Conservation (phyloP, 2,113 vertebrate species). For the Oceanodroma tethys region DNA sequence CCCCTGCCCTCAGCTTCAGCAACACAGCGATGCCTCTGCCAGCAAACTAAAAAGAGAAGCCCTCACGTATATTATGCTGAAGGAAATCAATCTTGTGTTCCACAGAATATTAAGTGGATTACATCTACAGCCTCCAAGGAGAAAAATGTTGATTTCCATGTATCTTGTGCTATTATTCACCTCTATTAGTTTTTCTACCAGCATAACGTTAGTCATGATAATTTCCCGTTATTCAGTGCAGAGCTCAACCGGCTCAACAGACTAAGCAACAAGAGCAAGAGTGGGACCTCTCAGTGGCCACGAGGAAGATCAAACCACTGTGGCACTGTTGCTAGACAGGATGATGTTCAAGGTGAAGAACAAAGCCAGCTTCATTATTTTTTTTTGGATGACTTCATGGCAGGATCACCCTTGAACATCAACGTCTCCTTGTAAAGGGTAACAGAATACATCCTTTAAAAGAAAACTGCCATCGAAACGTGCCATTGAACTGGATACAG, state of each 20-base stretch:
- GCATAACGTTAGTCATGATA: neutral
- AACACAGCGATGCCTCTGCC: neutral
- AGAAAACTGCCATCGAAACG: neutral
- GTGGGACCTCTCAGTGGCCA: neutral
- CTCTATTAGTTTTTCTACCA: slow-evolving; percentile 4
- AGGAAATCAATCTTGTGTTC: slow-evolving; percentile 54
- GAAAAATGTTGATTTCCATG: slow-evolving; percentile 17
- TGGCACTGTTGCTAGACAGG: neutral
- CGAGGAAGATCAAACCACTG: neutral
- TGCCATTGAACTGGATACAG: neutral
- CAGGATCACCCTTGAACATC: neutral
- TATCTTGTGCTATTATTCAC: slow-evolving; percentile 44
- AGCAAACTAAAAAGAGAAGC: slow-evolving; percentile 24
- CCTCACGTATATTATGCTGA: neutral
- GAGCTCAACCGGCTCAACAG: neutral
- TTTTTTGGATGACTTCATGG: neutral
- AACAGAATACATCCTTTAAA: neutral
- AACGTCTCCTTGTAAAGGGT: neutral
- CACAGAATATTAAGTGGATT: slow-evolving; percentile 61
- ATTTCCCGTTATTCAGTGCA: neutral
- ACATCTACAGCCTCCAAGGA: slow-evolving; percentile 41
- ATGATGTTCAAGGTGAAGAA: neutral
- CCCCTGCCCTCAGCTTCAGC: neutral
- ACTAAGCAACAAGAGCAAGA: neutral
- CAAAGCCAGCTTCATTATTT: neutral